A percentile compares a stretch with the other conserved stretches of the same genome.
Conservation (phyloP, 2,888 invertebrate species). For the Argyresthia goedartella region DNA sequence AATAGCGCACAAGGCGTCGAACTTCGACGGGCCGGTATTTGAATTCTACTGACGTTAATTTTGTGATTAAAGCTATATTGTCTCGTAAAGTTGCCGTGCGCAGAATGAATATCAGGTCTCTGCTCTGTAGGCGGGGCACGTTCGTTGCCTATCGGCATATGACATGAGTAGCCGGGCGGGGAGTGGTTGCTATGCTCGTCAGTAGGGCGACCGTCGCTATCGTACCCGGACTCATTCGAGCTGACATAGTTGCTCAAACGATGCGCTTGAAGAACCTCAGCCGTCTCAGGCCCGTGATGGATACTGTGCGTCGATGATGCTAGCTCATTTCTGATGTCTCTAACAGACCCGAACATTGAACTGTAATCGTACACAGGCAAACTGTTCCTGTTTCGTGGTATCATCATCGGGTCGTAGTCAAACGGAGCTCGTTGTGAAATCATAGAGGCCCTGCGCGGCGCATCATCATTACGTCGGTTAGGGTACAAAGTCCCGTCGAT, state of each 20-base stretch:
- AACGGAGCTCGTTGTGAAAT: slow-evolving; percentile 52
- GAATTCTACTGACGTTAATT: slow-evolving; percentile 50
- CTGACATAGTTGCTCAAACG: slow-evolving; percentile 81
- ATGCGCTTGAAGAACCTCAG: slow-evolving; percentile 72
- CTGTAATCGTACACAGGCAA: slow-evolving; percentile 61
- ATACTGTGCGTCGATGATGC: slow-evolving; percentile 62
- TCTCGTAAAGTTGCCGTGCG: slow-evolving; percentile 47
- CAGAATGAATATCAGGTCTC: slow-evolving; percentile 26
- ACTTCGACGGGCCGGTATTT: slow-evolving; percentile 52
- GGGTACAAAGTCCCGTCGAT: slow-evolving; percentile 40
- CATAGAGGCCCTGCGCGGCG: slow-evolving; percentile 54
- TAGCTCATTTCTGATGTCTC: slow-evolving; percentile 52
- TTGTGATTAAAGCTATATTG: slow-evolving; percentile 60
- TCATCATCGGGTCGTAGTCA: slow-evolving; percentile 63
- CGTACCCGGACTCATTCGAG: slow-evolving; percentile 87
- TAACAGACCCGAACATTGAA: slow-evolving; percentile 44
- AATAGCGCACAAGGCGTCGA: slow-evolving; percentile 62
- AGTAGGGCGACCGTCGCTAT: slow-evolving; percentile 78
- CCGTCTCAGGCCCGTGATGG: slow-evolving; percentile 64
- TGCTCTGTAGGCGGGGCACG: slow-evolving; percentile 30
- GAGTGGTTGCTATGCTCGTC: slow-evolving; percentile 68
- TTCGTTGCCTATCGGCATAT: slow-evolving; percentile 39
- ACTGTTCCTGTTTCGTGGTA: slow-evolving; percentile 62
- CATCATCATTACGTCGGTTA: slow-evolving; percentile 38
- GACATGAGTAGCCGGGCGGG: slow-evolving; percentile 65